Conservation (phyloP, 2,113 vertebrate genomes). For the Psettodes erumei region DNA sequence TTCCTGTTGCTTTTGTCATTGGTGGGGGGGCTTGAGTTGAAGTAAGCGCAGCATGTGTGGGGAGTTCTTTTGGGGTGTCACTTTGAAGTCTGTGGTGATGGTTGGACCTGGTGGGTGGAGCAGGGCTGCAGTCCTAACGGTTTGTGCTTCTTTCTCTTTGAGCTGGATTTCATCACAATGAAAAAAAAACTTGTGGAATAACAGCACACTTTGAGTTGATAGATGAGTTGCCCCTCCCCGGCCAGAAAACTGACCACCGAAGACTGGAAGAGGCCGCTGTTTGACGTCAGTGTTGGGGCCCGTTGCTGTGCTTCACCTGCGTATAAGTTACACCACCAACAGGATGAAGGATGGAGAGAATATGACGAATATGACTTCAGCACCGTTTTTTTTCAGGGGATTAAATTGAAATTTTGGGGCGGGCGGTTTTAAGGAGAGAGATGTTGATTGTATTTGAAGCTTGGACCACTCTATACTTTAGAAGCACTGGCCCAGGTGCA, state of each 20-base stretch:
- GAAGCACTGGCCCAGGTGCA: slow-evolving; percentile 25
- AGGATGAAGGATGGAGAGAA: background rate
- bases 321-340: slow-evolving; percentile 6
- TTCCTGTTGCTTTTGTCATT: slow-evolving; percentile 55
- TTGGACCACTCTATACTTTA: slow-evolving; percentile 69
- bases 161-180: slow-evolving; percentile 1
- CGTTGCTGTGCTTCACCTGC: background rate
- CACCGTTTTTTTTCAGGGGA: slow-evolving; percentile 48
- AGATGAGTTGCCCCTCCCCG: too few relatives aligned
- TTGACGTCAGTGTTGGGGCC: slow-evolving; percentile 27
- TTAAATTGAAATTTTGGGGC: slow-evolving; percentile 33
- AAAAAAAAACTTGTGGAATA: background rate
- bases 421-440: slow-evolving; percentile 18
- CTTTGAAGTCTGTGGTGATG: slow-evolving; percentile 21
- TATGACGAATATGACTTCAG: background rate
- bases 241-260: background rate
- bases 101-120: slow-evolving; percentile 5
- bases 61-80: slow-evolving; percentile 3
- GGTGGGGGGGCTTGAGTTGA: slow-evolving; percentile 30
- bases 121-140: slow-evolving; percentile 12
- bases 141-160: slow-evolving; percentile 25
- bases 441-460: slow-evolving; percentile 69
- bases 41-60: slow-evolving; percentile 44
- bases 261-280: background rate
- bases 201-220: background rate